A percentile compares a stretch with the other conserved stretches of the same genome.
phyloP scores from a whole-genome alignment of 2,888 invertebrate species.

The Lasioglossum zephyrum region DNA sequence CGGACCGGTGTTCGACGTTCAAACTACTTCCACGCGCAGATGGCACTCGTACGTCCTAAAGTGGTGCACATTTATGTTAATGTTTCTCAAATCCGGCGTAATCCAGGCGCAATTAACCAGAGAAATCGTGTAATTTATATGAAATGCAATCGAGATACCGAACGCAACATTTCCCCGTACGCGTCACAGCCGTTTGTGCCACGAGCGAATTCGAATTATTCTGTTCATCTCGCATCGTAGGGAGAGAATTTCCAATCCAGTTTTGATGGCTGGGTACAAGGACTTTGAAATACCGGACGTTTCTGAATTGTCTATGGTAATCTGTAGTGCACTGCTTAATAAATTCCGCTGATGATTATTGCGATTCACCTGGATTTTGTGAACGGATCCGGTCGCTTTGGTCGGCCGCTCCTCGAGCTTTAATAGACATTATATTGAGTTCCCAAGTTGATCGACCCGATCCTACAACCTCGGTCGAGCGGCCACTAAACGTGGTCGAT shows the following conservation, averaged over 20 bases:
- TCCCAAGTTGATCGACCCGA: slow-evolving; percentile 62
- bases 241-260: neutral
- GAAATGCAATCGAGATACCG: neutral
- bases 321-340: neutral
- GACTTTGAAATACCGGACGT: neutral
- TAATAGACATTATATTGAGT: slow-evolving; percentile 62
- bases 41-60: neutral
- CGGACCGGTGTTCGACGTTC: neutral
- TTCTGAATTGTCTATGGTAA: neutral
- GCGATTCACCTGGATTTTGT: slow-evolving; percentile 53
- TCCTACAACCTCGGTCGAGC: slow-evolving; percentile 15
- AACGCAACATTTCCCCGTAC: neutral
- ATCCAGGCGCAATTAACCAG: neutral
- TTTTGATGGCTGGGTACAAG: neutral
- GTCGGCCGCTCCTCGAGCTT: slow-evolving; percentile 48
- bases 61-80: slow-evolving; percentile 2
- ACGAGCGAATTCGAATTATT: neutral
- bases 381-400: slow-evolving; percentile 17
- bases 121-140: slow-evolving; percentile 13
- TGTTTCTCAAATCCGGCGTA: slow-evolving; percentile 8
- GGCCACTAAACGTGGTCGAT: slow-evolving; percentile 39
- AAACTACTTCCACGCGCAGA: neutral
- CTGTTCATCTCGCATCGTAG: neutral
- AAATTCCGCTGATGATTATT: slow-evolving; percentile 26
- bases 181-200: neutral